These are phyloP conservation scores for Drosophila pachea DNA, from an alignment of 1,140 invertebrate species.

Conservation along the genomic window DNA sequence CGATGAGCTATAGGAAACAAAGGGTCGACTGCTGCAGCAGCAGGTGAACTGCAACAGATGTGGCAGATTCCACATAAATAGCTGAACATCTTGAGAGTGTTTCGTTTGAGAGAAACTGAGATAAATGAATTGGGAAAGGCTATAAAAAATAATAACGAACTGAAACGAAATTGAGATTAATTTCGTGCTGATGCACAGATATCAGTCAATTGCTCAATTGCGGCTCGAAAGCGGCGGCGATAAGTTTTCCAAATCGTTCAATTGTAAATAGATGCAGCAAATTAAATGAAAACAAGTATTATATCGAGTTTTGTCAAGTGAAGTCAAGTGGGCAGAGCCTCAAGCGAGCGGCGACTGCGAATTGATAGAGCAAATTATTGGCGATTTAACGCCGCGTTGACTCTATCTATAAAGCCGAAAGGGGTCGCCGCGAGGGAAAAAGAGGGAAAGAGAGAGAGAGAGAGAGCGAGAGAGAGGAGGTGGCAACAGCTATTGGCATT, in stretches of 20 bases:
- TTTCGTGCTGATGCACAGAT: neutral
- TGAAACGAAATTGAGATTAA: slow-evolving; percentile 5
- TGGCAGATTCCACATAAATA: slow-evolving; percentile 37
- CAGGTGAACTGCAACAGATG: neutral
- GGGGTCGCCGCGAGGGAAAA: neutral
- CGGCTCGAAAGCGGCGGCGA: slow-evolving; percentile 54
- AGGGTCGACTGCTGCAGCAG: slow-evolving; percentile 11
- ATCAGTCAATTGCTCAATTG: slow-evolving; percentile 16
- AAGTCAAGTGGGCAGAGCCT: slow-evolving; percentile 20
- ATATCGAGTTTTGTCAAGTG: slow-evolving; percentile 8
- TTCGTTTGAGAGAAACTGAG: slow-evolving; percentile 4
- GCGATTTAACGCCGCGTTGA: slow-evolving; percentile 53
- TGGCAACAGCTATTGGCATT: slow-evolving; percentile 54
- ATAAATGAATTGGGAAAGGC: neutral
- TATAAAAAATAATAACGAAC: slow-evolving; percentile 3
- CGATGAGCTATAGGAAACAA: slow-evolving; percentile 61
- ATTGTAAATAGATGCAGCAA: slow-evolving; percentile 50
- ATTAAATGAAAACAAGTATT: neutral
- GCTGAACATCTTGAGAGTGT: neutral
- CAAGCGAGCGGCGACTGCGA: slow-evolving; percentile 45
- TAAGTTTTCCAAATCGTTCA: slow-evolving; percentile 53
- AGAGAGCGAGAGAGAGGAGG: neutral
- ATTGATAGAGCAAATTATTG: slow-evolving; percentile 69
- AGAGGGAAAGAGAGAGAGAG: no score
- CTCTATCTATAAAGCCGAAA: slow-evolving; percentile 45